phyloP scores from a whole-genome alignment of 2,888 invertebrate genomes.

The Microplitis manilae region DNA sequence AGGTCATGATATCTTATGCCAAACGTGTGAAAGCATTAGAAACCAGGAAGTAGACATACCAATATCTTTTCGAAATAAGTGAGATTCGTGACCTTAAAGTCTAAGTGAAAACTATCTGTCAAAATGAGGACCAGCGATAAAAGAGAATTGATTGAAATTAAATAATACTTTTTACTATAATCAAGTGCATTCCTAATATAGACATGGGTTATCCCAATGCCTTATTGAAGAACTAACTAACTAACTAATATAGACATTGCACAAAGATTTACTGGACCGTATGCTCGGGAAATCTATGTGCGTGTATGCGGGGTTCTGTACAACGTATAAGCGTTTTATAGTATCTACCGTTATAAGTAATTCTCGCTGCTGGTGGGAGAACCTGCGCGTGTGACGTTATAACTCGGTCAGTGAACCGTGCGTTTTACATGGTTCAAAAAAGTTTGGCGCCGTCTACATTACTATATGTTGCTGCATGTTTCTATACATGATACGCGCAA shows the following conservation, averaged over 20 bases:
- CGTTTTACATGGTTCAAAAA: slow-evolving; percentile 64
- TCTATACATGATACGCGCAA: slow-evolving; percentile 39
- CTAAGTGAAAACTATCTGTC: slow-evolving; percentile 29
- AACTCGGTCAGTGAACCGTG: slow-evolving; percentile 68
- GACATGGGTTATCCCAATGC: too few species aligned
- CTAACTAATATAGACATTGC: too few species aligned
- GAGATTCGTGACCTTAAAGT: slow-evolving; percentile 26
- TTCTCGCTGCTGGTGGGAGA: slow-evolving; percentile 35
- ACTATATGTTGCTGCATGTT: slow-evolving; percentile 26
- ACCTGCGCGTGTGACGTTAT: slow-evolving; percentile 61
- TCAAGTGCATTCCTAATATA: neutral
- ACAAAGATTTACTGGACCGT: neutral
- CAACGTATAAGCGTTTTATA: slow-evolving; percentile 30
- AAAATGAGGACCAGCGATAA: slow-evolving; percentile 28
- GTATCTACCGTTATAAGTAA: slow-evolving; percentile 39
- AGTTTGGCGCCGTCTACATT: slow-evolving; percentile 57
- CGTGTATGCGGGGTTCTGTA: slow-evolving; percentile 23
- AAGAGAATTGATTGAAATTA: slow-evolving; percentile 6
- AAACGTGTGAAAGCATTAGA: slow-evolving; percentile 51
- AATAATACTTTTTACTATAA: neutral
- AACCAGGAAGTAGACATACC: slow-evolving; percentile 49
- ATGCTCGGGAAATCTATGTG: slow-evolving; percentile 28
- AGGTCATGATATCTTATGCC: slow-evolving; percentile 48
- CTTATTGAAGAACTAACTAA: too few species aligned
- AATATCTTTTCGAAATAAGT: slow-evolving; percentile 45